Base-by-base conservation (phyloP, 2,797 vertebrate genomes). In the Aldrovandia affinis region DNA sequence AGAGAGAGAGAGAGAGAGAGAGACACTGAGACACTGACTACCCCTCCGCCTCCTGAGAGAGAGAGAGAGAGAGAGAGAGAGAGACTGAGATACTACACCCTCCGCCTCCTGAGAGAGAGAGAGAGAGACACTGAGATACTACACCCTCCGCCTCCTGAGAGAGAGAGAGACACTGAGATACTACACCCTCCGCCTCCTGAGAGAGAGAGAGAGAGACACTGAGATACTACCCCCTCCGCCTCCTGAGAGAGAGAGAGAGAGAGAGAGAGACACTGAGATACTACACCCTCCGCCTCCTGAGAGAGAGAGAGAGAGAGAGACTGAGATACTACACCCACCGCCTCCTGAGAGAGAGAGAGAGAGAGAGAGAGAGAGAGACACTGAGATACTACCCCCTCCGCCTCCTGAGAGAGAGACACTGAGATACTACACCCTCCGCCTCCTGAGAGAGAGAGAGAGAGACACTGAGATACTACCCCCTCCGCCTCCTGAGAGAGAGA, bases 1-100 rank as follows among this genome's bases (percentile, higher is more conserved):
- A 95, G 96, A n/a, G n/a, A n/a, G n/a, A n/a, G n/a, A 73, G 30
- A 86, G 81, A 86, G 70, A 87, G 63, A 85, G 39, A 80, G 2
- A 84, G 20, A 83, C n/a, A 70, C 50, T 78, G 70, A 85, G 39
- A 82, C 59, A 81, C 68, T n/a, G n/a, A n/a, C n/a, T n/a, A n/a
- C 63, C 95, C 85, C 15, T 81, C 88, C 68, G 96, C 92, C 2
- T 90, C 91, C 85, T 94, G 91, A 95, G 96, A n/a, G n/a, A n/a
- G n/a, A n/a, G n/a, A n/a, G n/a, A n/a, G n/a, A 73, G 30, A 86
- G 81, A 86, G 70, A 87, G 63, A 85, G 39, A 80, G 2, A 84
- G 20, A 83, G 20, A 70, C 50, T 78, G 70, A 85, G 39, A 82
- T 57, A 81, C 68, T n/a, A n/a, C n/a, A n/a, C 95, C 85, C 15